phyloP scores from a whole-genome alignment of 2,797 vertebrate genomes.

The Thunnus albacares region DNA sequence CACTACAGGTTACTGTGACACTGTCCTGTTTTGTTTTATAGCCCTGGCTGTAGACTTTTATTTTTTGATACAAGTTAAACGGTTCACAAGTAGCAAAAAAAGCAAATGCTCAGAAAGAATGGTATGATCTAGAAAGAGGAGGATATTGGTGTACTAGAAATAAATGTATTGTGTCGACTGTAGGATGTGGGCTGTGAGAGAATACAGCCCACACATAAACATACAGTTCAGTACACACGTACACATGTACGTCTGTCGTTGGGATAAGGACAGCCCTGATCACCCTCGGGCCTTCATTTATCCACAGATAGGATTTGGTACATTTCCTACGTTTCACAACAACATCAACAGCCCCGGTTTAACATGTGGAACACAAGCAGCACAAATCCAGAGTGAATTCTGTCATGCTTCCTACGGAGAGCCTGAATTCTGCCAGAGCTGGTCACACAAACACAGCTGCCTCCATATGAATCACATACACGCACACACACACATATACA shows the following conservation, averaged over 20 bases:
- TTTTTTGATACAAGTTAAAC: constrained; percentile 1
- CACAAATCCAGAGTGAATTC: constrained; percentile 62
- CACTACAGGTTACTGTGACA: constrained; percentile 9
- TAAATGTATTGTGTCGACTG: constrained; percentile 2
- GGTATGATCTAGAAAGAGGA: constrained; percentile 21
- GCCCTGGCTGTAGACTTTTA: not conserved
- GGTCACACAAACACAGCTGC: too few species aligned
- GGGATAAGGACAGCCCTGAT: constrained; percentile 31
- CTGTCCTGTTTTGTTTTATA: not conserved
- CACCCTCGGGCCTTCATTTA: constrained; percentile 63
- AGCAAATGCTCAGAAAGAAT: constrained; percentile 9
- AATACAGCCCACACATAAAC: constrained; percentile 36
- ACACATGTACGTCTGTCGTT: constrained; percentile 22
- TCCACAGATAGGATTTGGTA: constrained; percentile 67
- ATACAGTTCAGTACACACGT: constrained; percentile 20
- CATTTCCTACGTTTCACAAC: constrained; percentile 66
- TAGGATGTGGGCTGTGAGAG: constrained; percentile 31
- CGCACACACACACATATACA: constrained; percentile 2
- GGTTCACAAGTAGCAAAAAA: not conserved
- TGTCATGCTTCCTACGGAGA: constrained; percentile 67
- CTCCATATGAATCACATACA: not conserved
- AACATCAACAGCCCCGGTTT: constrained; percentile 64
- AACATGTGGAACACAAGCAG: constrained; percentile 76
- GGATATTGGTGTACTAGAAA: constrained; percentile 31
- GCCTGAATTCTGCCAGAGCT: constrained; percentile 42